Base-by-base conservation (phyloP, 2,888 invertebrate genomes). In the Acanthopleura granulata region DNA sequence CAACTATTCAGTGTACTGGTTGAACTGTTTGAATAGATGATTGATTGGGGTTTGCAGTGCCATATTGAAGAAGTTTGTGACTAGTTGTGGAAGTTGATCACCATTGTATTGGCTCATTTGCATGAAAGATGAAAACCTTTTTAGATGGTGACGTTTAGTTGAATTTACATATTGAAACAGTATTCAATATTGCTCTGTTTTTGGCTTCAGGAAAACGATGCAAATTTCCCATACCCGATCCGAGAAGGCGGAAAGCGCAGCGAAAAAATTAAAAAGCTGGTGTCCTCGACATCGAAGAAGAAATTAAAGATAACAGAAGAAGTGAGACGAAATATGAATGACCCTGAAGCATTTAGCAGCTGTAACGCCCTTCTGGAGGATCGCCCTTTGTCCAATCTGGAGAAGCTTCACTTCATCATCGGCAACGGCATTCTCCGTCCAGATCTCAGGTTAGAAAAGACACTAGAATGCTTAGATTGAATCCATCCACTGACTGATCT, bases 331-430 rank as follows among this genome's bases (percentile, higher is more conserved):
- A 95, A 95, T 85, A 91, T 98, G 76, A 94, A 95, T 80, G 94
- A 96, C 92, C 97, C 97, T 83, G 97, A 97, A 6, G 83, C 80
- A 66, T 79, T 77, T 4, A 83, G 86, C 0, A 85, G 84, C 70
- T 88, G 89, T 89, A 98, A 98, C 88, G 97, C 97, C 0, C 96
- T 99, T 95, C 91, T 99, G 78, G 99, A 99, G 88, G 96, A 98
- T 57, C 93, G 98, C 74, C 99, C 98, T 3, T 98, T 98, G 9
- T 97, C 97, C 14, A 99, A 99, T 91, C 92, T 99, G 85, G 99
- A 99, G 90, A 99, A 99, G 91, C 92, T 99, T 9, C 99, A 99
- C 91, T 99, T 99, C 87, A 99, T 99, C 82, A 99, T 99, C 79
- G 99, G 99, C 0, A 89, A 91, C 90, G 99, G 99, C 62, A 99